phyloP scores from a whole-genome alignment of 35 echinoderm and acorn worm species.

The Lytechinus variegatus region DNA sequence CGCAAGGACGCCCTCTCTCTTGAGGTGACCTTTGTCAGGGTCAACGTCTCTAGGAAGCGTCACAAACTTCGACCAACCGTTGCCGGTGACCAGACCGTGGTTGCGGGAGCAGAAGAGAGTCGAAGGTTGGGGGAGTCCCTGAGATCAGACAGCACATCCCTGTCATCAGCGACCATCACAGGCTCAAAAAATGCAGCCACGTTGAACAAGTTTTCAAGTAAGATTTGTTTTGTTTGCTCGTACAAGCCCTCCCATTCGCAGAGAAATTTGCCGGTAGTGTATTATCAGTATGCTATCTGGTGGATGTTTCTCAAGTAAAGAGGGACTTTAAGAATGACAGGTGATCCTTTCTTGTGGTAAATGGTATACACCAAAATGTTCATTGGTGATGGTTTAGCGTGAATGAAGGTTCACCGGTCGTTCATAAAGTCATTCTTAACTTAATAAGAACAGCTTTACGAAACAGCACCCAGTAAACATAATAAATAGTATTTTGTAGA shows the following conservation, averaged over 20 bases:
- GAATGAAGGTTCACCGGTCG: too few relatives aligned
- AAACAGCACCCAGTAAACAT: too few relatives aligned
- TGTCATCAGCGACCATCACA: neutral
- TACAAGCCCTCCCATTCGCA: neutral
- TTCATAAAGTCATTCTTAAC: too few relatives aligned
- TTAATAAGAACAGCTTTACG: too few relatives aligned
- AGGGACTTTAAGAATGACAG: too few relatives aligned
- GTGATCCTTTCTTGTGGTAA: too few relatives aligned
- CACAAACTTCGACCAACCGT: neutral
- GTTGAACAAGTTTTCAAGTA: constrained; percentile 85
- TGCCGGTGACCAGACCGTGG: neutral
- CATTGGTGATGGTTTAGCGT: too few relatives aligned
- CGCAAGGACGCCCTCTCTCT: constrained; percentile 84
- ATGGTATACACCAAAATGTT: too few relatives aligned
- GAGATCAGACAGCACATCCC: neutral
- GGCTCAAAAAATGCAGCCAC: constrained; percentile 44
- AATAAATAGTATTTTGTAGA: too few relatives aligned
- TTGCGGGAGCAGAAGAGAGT: neutral
- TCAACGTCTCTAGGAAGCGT: constrained; percentile 70
- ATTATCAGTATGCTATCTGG: too few relatives aligned
- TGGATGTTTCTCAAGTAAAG: too few relatives aligned
- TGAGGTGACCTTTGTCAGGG: constrained; percentile 71
- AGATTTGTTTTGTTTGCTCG: neutral
- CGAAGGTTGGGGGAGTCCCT: constrained; percentile 25
- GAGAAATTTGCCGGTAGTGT: too few relatives aligned